Evolutionary conservation across 2,888 invertebrate genomes (phyloP).

Genomic region (Magallana nippona): DNA sequence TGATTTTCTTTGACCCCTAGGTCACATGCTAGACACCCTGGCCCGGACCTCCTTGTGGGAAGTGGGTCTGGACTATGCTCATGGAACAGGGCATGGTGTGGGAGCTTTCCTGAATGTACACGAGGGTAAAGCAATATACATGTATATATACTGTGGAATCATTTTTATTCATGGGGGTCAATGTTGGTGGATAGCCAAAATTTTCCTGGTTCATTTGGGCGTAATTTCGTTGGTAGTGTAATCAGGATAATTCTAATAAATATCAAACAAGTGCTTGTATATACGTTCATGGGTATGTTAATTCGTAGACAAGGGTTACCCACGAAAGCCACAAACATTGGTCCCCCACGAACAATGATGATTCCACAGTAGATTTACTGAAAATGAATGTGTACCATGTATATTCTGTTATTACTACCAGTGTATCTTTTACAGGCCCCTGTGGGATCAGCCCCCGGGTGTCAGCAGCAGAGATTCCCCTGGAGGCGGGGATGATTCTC

Average conservation of each 20-base stretch:
- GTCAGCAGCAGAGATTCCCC: conserved; percentile 78
- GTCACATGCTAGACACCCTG: conserved; percentile 84
- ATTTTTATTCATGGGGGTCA: no score
- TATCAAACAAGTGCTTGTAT: no score
- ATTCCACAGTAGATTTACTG: no score
- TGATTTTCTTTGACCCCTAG: conserved; percentile 50
- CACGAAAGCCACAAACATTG: no score
- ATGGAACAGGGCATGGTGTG: conserved; percentile 97
- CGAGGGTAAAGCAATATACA: conserved; percentile 83
- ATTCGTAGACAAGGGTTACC: no score
- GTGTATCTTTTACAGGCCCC: conserved; percentile 82
- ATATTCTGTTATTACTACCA: background rate
- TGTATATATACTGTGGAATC: no score
- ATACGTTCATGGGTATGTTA: no score
- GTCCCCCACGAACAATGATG: no score
- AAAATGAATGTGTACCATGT: background rate
- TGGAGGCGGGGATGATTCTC: conserved; percentile 89
- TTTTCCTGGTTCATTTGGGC: no score
- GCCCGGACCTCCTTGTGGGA: conserved; percentile 92
- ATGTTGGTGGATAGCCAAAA: no score
- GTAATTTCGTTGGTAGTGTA: no score
- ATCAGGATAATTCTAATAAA: no score
- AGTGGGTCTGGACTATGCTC: conserved; percentile 93
- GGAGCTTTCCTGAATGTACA: conserved; percentile 95
- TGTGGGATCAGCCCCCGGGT: conserved; percentile 87